Conservation (phyloP, 2,113 vertebrate species). For the Ammodytes dubius region DNA sequence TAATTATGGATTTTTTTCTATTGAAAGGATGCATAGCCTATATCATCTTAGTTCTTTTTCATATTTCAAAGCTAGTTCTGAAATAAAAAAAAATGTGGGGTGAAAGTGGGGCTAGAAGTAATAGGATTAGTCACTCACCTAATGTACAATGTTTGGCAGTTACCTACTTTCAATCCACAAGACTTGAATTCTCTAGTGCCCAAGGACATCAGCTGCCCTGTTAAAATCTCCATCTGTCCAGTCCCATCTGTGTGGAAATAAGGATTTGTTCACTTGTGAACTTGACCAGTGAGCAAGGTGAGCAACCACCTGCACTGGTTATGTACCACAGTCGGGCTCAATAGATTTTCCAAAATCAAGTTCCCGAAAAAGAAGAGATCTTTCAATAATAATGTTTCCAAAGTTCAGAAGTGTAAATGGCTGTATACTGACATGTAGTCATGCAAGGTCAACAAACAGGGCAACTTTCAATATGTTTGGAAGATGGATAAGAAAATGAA, state of each 20-base stretch:
- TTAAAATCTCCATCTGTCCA: constrained; percentile 74
- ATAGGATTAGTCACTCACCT: constrained; percentile 27
- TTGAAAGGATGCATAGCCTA: neutral
- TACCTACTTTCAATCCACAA: constrained; percentile 46
- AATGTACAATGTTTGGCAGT: constrained; percentile 19
- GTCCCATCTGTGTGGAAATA: constrained; percentile 73
- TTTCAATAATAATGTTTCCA: neutral
- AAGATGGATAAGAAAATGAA: neutral
- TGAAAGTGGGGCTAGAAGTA: constrained; percentile 2
- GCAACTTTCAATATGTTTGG: neutral
- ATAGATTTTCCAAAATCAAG: constrained; percentile 20
- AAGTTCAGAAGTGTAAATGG: neutral
- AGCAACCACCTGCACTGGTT: constrained; percentile 46
- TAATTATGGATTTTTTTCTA: neutral
- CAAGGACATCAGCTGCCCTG: constrained; percentile 65
- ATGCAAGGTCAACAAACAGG: neutral
- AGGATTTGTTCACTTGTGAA: constrained; percentile 66
- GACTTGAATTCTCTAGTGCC: constrained; percentile 50
- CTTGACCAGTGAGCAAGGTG: constrained; percentile 68
- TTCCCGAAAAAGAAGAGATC: no score
- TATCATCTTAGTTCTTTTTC: neutral
- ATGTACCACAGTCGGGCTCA: neutral
- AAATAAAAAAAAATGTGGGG: neutral
- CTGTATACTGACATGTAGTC: neutral
- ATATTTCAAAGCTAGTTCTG: neutral